These are phyloP conservation scores for Chrysomallon squamiferum DNA, from an alignment of 1,140 invertebrate species.

Conservation along the genomic window DNA sequence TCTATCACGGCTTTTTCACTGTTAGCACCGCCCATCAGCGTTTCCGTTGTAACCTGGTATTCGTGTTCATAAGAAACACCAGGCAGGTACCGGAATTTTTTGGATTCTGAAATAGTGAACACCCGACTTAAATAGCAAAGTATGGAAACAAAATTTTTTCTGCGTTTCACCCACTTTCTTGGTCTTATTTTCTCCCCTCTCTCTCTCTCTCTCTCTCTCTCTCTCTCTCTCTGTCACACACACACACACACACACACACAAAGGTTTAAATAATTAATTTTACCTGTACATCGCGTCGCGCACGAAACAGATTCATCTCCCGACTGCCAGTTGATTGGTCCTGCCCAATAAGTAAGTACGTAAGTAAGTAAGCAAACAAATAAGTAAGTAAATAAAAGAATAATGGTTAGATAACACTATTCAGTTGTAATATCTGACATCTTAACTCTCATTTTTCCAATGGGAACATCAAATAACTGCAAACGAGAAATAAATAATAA, in stretches of 20 bases:
- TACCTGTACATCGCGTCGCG: neutral
- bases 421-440: no score
- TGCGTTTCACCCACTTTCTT: no score
- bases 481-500: no score
- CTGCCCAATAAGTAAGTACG: neutral
- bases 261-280: neutral
- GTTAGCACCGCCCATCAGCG: slow-evolving; percentile 68
- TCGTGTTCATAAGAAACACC: slow-evolving; percentile 73
- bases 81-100: slow-evolving; percentile 67
- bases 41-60: slow-evolving; percentile 70
- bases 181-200: no score
- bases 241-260: neutral
- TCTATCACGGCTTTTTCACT: slow-evolving; percentile 62
- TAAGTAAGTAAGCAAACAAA: no score
- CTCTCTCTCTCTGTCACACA: no score
- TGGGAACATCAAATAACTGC: no score
- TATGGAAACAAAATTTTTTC: no score
- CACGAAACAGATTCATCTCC: neutral
- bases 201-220: no score
- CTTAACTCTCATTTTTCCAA: no score
- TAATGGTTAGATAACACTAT: no score
- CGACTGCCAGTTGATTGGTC: neutral
- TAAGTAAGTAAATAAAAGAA: no score
- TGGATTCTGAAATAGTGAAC: slow-evolving; percentile 30
- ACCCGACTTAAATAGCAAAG: neutral